Percentiles rank a stretch among this genome's conserved stretches.
These are phyloP conservation scores for Epinotia brunnichana DNA, from an alignment of 2,888 invertebrate genomes.

Conservation along the genomic window DNA sequence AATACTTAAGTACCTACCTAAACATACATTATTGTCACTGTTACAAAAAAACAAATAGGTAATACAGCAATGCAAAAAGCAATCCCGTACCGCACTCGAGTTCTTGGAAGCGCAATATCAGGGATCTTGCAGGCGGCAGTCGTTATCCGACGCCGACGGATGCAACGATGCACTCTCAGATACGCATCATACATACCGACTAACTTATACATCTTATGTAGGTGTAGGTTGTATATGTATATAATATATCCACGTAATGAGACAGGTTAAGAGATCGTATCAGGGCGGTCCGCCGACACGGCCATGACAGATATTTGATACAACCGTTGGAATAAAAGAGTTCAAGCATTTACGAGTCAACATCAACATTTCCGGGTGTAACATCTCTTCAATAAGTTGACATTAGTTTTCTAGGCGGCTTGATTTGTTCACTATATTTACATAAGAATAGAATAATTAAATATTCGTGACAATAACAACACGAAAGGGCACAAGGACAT, in stretches of 20 bases:
- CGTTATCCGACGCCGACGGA: slow-evolving; percentile 64
- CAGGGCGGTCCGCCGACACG: slow-evolving; percentile 20
- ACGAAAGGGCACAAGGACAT: too few relatives aligned
- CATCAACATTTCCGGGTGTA: slow-evolving; percentile 24
- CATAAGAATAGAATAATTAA: background rate
- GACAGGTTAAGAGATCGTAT: slow-evolving; percentile 45
- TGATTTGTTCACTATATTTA: slow-evolving; percentile 3
- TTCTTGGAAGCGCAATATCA: slow-evolving; percentile 78
- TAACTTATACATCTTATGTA: slow-evolving; percentile 45
- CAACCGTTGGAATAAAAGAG: slow-evolving; percentile 12
- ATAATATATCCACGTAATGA: slow-evolving; percentile 46
- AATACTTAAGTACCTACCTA: background rate
- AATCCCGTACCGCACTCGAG: slow-evolving; percentile 60
- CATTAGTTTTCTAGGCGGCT: background rate
- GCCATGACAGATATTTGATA: slow-evolving; percentile 40
- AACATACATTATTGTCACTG: background rate
- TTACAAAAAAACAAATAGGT: background rate
- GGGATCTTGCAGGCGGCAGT: slow-evolving; percentile 64
- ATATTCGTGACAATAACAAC: too few relatives aligned
- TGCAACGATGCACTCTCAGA: slow-evolving; percentile 73
- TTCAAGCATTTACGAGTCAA: slow-evolving; percentile 10
- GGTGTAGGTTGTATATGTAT: slow-evolving; percentile 43
- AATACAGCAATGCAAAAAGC: slow-evolving; percentile 55
- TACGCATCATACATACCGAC: slow-evolving; percentile 52
- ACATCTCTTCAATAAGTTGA: background rate